Percentiles rank a stretch among this genome's conserved stretches.
phyloP scores from a whole-genome alignment of 2,113 vertebrate species.

The Tupaia tana region DNA sequence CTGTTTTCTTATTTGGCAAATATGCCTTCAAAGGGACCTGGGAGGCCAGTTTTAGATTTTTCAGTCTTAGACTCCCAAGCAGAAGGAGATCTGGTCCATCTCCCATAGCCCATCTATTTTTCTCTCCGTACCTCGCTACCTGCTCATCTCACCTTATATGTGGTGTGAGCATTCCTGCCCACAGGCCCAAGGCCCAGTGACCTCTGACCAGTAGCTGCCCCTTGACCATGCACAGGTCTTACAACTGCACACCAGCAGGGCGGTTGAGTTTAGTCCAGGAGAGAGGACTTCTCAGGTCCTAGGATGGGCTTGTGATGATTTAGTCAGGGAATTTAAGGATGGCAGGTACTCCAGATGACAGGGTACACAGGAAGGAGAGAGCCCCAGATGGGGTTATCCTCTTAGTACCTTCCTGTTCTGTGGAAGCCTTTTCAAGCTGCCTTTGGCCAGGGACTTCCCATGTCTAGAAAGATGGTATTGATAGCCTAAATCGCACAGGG shows the following conservation, averaged over 20 bases:
- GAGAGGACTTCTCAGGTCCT: background rate
- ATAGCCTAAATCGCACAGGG: background rate
- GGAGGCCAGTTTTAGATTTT: background rate
- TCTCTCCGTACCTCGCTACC: accelerated
- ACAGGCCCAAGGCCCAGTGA: accelerated
- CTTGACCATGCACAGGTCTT: background rate
- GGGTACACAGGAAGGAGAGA: accelerated
- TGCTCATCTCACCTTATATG: background rate
- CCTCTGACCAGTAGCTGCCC: background rate
- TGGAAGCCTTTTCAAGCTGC: background rate
- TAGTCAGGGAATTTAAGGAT: background rate
- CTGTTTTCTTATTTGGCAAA: background rate
- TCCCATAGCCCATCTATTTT: background rate
- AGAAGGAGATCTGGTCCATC: accelerated
- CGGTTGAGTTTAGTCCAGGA: too few species aligned
- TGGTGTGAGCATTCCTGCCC: background rate
- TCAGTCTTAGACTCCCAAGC: background rate
- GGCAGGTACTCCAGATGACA: background rate
- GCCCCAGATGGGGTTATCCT: background rate
- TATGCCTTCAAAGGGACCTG: background rate
- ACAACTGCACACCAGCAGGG: background rate
- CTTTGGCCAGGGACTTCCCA: background rate
- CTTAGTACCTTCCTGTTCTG: background rate
- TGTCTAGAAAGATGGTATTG: background rate
- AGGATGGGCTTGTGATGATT: background rate